Evolutionary conservation across 2,888 invertebrate genomes (phyloP).

Genomic region (Mylabris sibirica): DNA sequence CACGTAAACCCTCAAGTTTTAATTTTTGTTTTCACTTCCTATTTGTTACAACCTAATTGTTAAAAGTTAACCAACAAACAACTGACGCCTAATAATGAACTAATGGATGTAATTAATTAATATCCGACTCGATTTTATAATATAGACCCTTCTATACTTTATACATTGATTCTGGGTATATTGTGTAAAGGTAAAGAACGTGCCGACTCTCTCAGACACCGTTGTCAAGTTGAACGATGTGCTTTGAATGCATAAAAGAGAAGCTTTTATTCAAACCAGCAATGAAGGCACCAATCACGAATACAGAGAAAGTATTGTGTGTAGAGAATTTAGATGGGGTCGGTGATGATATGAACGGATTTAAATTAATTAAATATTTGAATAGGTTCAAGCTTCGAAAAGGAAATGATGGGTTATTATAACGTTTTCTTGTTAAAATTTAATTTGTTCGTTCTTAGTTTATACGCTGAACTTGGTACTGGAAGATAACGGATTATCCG

Average conservation of each 20-base stretch:
- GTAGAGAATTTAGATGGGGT: constrained; percentile 3
- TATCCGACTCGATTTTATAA: constrained; percentile 28
- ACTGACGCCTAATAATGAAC: constrained; percentile 15
- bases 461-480: constrained; percentile 30
- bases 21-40: neutral
- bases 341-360: constrained; percentile 41
- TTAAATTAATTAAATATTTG: constrained; percentile 48
- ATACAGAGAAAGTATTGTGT: constrained; percentile 3
- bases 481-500: constrained; percentile 39
- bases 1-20: neutral
- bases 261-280: constrained; percentile 40
- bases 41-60: neutral
- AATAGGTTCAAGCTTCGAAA: constrained; percentile 43
- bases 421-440: constrained; percentile 45
- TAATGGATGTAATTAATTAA: constrained; percentile 30
- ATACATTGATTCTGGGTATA: constrained; percentile 23
- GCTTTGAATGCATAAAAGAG: constrained; percentile 43
- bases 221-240: constrained; percentile 39
- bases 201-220: constrained; percentile 30
- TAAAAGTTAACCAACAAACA: constrained; percentile 16
- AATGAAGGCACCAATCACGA: constrained; percentile 13
- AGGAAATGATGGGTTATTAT: constrained; percentile 46
- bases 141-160: constrained; percentile 13
- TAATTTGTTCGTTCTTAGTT: constrained; percentile 38
- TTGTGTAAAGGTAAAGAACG: constrained; percentile 34